These are phyloP conservation scores for Eupithecia exiguata DNA, from an alignment of 2,888 invertebrate species.

Conservation along the genomic window DNA sequence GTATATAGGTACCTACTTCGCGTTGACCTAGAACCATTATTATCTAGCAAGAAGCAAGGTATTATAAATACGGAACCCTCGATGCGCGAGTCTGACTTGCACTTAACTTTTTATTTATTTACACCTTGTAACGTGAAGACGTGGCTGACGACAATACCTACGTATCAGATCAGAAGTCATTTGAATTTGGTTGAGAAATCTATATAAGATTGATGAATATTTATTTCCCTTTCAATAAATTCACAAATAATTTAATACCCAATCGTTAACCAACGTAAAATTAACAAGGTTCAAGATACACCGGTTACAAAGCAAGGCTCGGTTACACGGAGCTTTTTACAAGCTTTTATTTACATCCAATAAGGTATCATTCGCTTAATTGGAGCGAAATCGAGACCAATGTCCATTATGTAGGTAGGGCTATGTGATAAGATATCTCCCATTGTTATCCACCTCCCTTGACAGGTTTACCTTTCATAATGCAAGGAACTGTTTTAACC, in stretches of 20 bases:
- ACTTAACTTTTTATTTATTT: too few species aligned
- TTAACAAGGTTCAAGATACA: slow-evolving; percentile 62
- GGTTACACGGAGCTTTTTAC: slow-evolving; percentile 51
- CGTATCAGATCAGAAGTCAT: too few species aligned
- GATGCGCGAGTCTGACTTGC: too few species aligned
- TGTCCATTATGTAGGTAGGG: slow-evolving; percentile 6
- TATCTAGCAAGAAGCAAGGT: too few species aligned
- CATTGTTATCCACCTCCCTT: background rate
- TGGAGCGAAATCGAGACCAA: slow-evolving; percentile 50
- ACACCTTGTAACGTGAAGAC: too few species aligned
- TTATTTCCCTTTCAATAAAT: background rate
- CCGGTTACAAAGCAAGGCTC: slow-evolving; percentile 56
- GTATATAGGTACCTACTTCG: too few species aligned
- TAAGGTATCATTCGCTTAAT: slow-evolving; percentile 60
- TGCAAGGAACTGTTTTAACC: background rate
- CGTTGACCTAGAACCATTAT: too few species aligned
- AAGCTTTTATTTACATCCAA: slow-evolving; percentile 45
- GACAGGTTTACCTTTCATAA: background rate
- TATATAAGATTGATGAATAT: too few species aligned
- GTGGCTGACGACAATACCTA: too few species aligned
- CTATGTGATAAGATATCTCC: slow-evolving; percentile 1
- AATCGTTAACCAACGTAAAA: slow-evolving; percentile 51
- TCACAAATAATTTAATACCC: slow-evolving; percentile 30
- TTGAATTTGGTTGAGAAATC: background rate
- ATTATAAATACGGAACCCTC: too few species aligned